Percentiles rank a stretch among this genome's conserved stretches.
Conservation (phyloP, 64 coral and sea anemone species). For the Montipora cactus region DNA sequence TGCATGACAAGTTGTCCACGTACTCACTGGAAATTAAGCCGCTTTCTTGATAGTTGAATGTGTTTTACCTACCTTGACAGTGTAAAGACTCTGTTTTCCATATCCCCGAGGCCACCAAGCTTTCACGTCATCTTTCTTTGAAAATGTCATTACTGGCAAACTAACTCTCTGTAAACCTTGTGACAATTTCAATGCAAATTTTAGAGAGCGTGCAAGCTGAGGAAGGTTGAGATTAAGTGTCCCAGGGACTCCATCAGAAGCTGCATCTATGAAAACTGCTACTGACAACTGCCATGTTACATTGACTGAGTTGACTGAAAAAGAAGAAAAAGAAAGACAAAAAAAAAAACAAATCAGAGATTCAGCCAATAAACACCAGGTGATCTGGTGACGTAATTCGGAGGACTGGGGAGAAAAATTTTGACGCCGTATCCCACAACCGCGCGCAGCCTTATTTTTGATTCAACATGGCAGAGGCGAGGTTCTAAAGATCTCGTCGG, state of each 20-base stretch:
- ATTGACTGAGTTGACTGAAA: neutral
- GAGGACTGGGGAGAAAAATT: no score
- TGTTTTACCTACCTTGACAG: conserved; percentile 56
- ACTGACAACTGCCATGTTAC: conserved; percentile 70
- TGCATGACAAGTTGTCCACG: no score
- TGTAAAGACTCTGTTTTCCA: conserved; percentile 77
- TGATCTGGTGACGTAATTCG: no score
- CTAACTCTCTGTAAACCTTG: conserved; percentile 56
- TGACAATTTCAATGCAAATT: conserved; percentile 43
- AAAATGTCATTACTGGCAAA: conserved; percentile 61
- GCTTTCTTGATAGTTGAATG: neutral
- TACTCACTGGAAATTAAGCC: neutral
- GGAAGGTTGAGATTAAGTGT: conserved; percentile 55
- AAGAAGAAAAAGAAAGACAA: neutral
- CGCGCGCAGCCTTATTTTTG: no score
- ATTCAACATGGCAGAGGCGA: no score
- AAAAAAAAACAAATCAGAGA: neutral
- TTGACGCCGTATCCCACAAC: no score
- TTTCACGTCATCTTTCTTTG: conserved; percentile 51
- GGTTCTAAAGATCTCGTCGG: no score
- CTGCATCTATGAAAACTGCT: conserved; percentile 56
- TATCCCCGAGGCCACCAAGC: conserved; percentile 90
- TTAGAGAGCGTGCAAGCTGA: conserved; percentile 38
- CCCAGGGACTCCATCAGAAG: conserved; percentile 57
- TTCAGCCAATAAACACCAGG: neutral